Conservation (phyloP, 2,888 invertebrate species). For the Drosophila paracracens region DNA sequence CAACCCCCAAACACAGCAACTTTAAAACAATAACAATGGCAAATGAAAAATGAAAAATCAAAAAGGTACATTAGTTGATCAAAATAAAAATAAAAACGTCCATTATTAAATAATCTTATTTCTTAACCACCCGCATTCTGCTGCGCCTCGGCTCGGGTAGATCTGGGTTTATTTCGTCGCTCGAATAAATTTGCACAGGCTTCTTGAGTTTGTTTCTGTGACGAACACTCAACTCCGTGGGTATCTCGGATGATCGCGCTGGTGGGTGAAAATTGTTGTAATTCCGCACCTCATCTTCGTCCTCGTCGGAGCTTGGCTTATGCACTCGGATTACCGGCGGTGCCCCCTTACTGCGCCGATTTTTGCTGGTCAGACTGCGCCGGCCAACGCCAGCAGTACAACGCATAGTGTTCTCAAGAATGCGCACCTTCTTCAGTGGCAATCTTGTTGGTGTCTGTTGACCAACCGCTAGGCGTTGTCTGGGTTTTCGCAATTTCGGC, state of each 20-base stretch:
- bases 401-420: slow-evolving; percentile 76
- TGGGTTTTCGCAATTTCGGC: slow-evolving; percentile 38
- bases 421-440: slow-evolving; percentile 68
- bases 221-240: slow-evolving; percentile 12
- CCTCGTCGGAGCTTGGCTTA: slow-evolving; percentile 21
- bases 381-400: slow-evolving; percentile 74
- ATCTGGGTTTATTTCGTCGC: background rate
- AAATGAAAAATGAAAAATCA: background rate
- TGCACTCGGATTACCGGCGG: background rate
- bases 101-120: slow-evolving; percentile 1
- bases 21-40: background rate
- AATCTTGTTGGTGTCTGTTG: slow-evolving; percentile 58
- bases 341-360: slow-evolving; percentile 64
- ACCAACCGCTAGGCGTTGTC: slow-evolving; percentile 16
- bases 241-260: slow-evolving; percentile 53
- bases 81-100: background rate
- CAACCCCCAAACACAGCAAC: background rate
- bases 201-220: background rate
- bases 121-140: slow-evolving; percentile 25
- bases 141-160: slow-evolving; percentile 45
- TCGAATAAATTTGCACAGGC: background rate
- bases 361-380: slow-evolving; percentile 64
- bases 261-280: slow-evolving; percentile 44
- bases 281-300: slow-evolving; percentile 35
- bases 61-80: background rate